These are phyloP conservation scores for Muntiacus reevesi DNA, from an alignment of 2,113 vertebrate species.

Conservation along the genomic window DNA sequence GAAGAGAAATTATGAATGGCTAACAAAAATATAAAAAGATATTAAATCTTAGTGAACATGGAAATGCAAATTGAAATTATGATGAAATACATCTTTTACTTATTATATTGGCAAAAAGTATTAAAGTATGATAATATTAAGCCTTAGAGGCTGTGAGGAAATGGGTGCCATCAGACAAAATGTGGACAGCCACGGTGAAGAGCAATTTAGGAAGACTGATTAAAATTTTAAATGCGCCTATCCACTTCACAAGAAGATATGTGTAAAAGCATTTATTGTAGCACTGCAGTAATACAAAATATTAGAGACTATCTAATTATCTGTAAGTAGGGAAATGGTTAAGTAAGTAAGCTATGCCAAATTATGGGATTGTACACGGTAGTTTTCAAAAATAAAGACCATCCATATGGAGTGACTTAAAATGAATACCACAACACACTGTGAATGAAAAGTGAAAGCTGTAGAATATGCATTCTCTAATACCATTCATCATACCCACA, in stretches of 20 bases:
- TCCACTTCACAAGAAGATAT: not conserved
- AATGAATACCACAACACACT: not conserved
- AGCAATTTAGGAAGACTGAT: not conserved
- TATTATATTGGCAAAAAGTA: not conserved
- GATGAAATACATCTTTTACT: not conserved
- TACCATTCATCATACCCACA: not conserved
- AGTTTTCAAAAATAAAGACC: not conserved
- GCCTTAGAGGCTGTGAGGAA: not conserved
- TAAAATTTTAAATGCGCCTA: not conserved
- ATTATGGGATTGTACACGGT: not conserved
- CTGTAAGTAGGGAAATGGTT: not conserved
- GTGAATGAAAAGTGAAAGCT: not conserved
- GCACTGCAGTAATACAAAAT: not conserved
- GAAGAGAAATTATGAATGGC: not conserved
- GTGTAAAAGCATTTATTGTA: not conserved
- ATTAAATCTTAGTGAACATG: not conserved
- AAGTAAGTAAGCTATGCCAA: not conserved
- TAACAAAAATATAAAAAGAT: not conserved
- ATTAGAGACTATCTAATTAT: not conserved
- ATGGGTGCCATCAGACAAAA: not conserved
- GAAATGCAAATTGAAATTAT: not conserved
- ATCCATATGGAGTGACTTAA: not conserved
- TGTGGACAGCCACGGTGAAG: not conserved
- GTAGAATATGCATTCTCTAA: not conserved
- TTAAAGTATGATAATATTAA: not conserved